Percentiles rank a stretch among this genome's conserved stretches.
Evolutionary conservation across 2,113 vertebrate genomes (phyloP).

Genomic region (Philantomba maxwellii): DNA sequence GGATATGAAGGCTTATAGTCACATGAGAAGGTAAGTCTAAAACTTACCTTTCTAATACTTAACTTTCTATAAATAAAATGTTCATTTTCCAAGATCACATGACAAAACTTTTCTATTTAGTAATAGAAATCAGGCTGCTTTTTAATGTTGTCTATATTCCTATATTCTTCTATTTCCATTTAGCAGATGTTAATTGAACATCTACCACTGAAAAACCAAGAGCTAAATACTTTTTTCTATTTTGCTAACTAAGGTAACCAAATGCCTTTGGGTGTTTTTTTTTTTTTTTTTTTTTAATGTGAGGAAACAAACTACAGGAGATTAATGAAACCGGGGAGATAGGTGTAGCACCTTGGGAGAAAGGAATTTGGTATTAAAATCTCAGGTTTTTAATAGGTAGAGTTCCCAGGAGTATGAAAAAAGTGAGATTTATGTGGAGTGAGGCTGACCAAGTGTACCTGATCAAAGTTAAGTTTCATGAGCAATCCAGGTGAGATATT

Average conservation of each 20-base stretch:
- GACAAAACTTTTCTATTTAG: not conserved
- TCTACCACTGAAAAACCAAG: not conserved
- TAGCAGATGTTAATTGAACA: not conserved
- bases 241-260: not conserved
- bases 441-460: not conserved
- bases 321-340: not conserved
- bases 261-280: not conserved
- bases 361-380: not conserved
- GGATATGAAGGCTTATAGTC: not conserved
- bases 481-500: constrained; percentile 5
- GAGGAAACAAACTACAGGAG: not conserved
- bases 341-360: not conserved
- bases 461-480: not conserved
- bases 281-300: not conserved
- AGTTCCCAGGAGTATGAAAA: not conserved
- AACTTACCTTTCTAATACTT: not conserved
- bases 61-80: not conserved
- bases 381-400: not conserved
- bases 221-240: not conserved
- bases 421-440: not conserved
- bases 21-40: not conserved
- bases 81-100: not conserved
- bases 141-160: not conserved
- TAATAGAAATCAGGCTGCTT: not conserved
- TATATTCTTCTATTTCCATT: not conserved